Percentiles rank a stretch among this genome's conserved stretches.
Conservation (phyloP, 2,888 invertebrate genomes). For the Bimastos eiseni region DNA sequence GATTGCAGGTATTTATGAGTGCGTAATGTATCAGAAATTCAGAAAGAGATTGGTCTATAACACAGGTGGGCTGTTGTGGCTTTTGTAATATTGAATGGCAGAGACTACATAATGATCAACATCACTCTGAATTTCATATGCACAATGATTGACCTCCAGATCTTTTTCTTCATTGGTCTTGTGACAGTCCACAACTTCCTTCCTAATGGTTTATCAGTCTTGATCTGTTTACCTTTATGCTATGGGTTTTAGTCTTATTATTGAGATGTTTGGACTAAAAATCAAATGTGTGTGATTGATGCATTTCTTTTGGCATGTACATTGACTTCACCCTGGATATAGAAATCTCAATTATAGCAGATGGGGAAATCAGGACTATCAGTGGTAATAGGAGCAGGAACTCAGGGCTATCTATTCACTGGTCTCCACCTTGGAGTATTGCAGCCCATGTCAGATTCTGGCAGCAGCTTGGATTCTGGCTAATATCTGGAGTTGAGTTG, state of each 20-base stretch:
- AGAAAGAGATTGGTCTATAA: too few relatives aligned
- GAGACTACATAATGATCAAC: not conserved
- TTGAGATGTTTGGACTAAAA: not conserved
- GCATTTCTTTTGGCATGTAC: not conserved
- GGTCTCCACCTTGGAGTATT: too few relatives aligned
- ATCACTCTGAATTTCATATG: not conserved
- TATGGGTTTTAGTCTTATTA: not conserved
- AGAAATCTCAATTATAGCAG: not conserved
- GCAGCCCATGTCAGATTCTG: not conserved
- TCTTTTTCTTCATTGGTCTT: not conserved
- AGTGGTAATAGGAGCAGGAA: not conserved
- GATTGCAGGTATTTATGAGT: too few relatives aligned
- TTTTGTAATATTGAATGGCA: not conserved
- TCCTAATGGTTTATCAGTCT: not conserved
- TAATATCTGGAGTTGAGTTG: not conserved
- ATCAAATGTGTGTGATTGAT: not conserved
- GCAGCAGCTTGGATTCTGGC: constrained; percentile 4
- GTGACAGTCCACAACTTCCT: not conserved
- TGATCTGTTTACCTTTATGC: not conserved
- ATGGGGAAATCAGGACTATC: not conserved
- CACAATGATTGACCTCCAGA: not conserved
- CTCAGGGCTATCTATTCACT: too few relatives aligned
- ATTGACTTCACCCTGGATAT: not conserved
- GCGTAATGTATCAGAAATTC: too few relatives aligned
- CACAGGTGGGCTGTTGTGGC: too few relatives aligned